Evolutionary conservation across 1,140 invertebrate species (phyloP).

Genomic region (Scaptomyza graminum): DNA sequence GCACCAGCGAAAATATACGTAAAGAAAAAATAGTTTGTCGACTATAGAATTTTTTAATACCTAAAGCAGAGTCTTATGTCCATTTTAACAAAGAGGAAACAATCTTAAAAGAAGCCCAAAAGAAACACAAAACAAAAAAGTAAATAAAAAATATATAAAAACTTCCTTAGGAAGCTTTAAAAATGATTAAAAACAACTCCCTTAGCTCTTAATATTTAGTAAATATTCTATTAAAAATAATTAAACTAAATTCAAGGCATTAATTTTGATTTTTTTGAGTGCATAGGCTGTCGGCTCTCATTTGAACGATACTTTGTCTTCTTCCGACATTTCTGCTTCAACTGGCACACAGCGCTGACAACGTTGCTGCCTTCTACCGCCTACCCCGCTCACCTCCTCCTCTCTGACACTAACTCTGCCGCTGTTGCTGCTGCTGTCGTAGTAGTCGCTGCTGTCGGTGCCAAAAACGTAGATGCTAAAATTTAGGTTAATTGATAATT

Average conservation of each 20-base stretch:
- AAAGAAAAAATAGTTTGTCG: neutral
- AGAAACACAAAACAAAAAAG: no score
- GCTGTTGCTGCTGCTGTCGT: slow-evolving; percentile 23
- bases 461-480: slow-evolving; percentile 73
- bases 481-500: slow-evolving; percentile 82
- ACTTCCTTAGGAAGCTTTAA: no score
- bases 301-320: slow-evolving; percentile 70
- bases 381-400: neutral
- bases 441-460: slow-evolving; percentile 44
- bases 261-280: neutral
- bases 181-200: no score
- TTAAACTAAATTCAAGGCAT: no score
- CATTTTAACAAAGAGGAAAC: no score
- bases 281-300: slow-evolving; percentile 58
- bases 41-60: no score
- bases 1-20: neutral
- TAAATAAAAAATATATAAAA: no score
- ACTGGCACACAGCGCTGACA: slow-evolving; percentile 52
- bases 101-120: no score
- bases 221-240: no score
- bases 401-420: no score
- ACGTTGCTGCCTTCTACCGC: slow-evolving; percentile 17
- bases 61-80: no score
- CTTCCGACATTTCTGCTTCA: slow-evolving; percentile 59
- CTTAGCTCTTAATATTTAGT: no score